Evolutionary conservation across 2,113 vertebrate species (phyloP), one percentile per base, ranked within the genome.

Genomic region (Trichechus manatus): DNA sequence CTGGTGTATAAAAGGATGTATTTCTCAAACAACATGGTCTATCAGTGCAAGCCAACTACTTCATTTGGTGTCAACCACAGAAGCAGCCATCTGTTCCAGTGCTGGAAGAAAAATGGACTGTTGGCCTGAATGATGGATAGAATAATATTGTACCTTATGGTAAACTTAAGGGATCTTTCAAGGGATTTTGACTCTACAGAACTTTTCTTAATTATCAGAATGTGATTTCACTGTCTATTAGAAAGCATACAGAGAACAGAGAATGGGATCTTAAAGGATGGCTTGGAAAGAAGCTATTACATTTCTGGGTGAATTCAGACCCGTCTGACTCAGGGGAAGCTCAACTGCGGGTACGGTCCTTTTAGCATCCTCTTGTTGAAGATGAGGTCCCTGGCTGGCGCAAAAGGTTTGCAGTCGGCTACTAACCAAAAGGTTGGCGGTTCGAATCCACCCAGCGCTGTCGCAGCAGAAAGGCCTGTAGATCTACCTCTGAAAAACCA

Each of bases 31-130:
- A 96, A 61, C 84, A 75, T 70, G 93, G 94, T 56, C 82, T 39
- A 42, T 94, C 7, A 10, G 2, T 9, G 9, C 19, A 86, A 61
- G 97, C 95, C 96, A 97, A 80, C 56, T 93, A 2, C 85, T 94
- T 92, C 94, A 83, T 94, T 74, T 94, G 88, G 59, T 92, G 80
- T 94, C 68, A 86, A 31, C 68, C 56, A 36, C 33, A 64, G 79
- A 94, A 83, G 36, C 42, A 74, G 80, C 96, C 97, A 94, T 97
- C 94, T 97, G 96, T 63, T 96, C 63, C 25, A 17, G 66, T 53
- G 27, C 83, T 93, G 91, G 82, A 75, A 94, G 82, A 15, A 89
- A 89, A 75, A 59, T 31, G 27, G 89, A 50, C 53, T 72, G 22
- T 83, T 93, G 89, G 88, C 89, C 61, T 72, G 56, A 29, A 80